These are phyloP conservation scores for Hephaestus fuliginosus DNA, from an alignment of 2,797 vertebrate genomes.

Conservation along the genomic window DNA sequence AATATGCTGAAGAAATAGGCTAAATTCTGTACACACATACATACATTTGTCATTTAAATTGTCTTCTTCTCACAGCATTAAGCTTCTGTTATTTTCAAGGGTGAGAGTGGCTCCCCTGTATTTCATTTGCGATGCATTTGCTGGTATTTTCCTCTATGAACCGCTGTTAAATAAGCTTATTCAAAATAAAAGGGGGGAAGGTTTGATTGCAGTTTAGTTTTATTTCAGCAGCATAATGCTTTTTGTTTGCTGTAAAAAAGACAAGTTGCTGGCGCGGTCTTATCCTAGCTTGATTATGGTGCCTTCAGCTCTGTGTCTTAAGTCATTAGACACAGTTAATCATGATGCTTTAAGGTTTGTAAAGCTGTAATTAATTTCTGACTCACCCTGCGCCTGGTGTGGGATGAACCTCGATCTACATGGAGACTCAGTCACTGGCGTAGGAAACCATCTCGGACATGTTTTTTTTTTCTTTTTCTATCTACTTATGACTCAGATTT, in stretches of 20 bases:
- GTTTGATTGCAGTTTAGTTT: not conserved
- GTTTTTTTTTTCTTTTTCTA: constrained; percentile 2
- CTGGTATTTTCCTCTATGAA: not conserved
- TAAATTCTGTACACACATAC: not conserved
- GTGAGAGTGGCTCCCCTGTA: not conserved
- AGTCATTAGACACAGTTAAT: constrained; percentile 38
- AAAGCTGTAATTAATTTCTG: constrained; percentile 23
- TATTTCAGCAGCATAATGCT: not conserved
- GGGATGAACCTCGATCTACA: constrained; percentile 1
- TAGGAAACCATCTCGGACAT: constrained; percentile 1
- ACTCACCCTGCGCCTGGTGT: constrained; percentile 24
- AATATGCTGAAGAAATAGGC: not conserved
- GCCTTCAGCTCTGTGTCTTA: constrained; percentile 28
- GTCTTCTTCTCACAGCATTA: not conserved
- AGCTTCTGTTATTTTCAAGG: not conserved
- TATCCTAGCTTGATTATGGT: constrained; percentile 17
- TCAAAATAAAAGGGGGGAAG: not conserved
- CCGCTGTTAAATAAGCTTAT: not conserved
- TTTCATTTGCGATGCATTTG: not conserved
- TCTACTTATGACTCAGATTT: not conserved
- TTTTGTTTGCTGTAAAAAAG: constrained; percentile 3
- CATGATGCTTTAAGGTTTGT: constrained; percentile 19
- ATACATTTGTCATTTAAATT: constrained; percentile 1
- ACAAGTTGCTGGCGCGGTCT: constrained; percentile 5
- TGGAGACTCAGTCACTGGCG: constrained; percentile 1